Evolutionary conservation across 2,797 vertebrate species (phyloP), one percentile per base, ranked within the genome.

Genomic region (Carcharodon carcharias): DNA sequence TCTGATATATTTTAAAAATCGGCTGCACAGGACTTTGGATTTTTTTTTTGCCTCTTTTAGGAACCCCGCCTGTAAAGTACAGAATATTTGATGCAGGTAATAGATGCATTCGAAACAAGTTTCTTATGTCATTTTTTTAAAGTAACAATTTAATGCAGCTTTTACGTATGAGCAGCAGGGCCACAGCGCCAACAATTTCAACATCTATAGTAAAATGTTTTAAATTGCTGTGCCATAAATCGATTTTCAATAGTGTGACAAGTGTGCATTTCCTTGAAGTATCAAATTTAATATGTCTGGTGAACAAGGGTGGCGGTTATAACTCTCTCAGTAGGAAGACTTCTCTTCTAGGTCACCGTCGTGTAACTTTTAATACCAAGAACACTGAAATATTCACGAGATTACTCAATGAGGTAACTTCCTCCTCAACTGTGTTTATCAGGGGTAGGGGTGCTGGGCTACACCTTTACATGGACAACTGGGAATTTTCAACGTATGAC

Each of bases 251-350:
- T 96, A 6, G 50, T 97, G 97, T 97, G 97, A 97, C 96, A 97
- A 97, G 96, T 96, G 96, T 73, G 96, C 97, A 96, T 97, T 97
- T 97, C 97, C 96, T 97, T 97, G 97, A 96, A 85, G 97, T 97
- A 96, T 97, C 97, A 97, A 96, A 97, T 98, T 98, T 97, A 97
- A 97, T 97, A 97, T 67, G 96, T 96, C 96, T 97, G 96, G 67
- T 97, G 96, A 97, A 96, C 97, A 87, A 95, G 69, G 91, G 16
- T 96, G 97, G 91, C 96, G 96, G 54, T 96, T 97, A 21, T 92
- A 96, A 97, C 85, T 96, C 96, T 97, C 97, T 96, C 96, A 97
- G 97, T 96, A 97, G 96, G 97, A 96, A 97, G 97, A 88, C 96
- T 96, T 94, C 96, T 96, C 96, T 96, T 96, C 95, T 96, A 96